Base-by-base conservation (phyloP, 2,888 invertebrate genomes). In the Hylaea fasciaria region DNA sequence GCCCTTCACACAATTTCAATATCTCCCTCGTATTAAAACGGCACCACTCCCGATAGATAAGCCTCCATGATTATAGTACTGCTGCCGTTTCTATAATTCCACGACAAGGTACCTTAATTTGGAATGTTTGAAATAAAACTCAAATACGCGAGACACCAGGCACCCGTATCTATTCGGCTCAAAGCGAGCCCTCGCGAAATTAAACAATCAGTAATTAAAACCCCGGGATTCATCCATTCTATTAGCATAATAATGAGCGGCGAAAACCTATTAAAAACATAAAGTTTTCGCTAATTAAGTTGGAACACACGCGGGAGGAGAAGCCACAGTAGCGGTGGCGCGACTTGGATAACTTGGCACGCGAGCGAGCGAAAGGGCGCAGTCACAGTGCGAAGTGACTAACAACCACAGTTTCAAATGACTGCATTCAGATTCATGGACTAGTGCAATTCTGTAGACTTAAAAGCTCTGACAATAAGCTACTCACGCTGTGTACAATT, bases 201-300 rank as follows among this genome's bases (percentile, higher is more conserved):
- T 62, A 62, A 62, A 62, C 61, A 62, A 62, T 62, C 52, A 62
- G 56, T 57, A 62, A 57, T 62, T 62, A 62, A 62, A 57, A 45
- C 48, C 29, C 46, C 53, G 44, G 55, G 56, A 52, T 62, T 62
- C 61, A 52, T 62, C 49, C 61, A 48, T 44, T 44, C 52, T 62
- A 62, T 62, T 62, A 62, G 40, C 61, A 62, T 62, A 53, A 52
- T 62, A 56, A 62, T 45, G 61, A 56, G 51, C 35, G 54, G 52
- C 39, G 12, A 56, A 48, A 52, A 53, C 52, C 56, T 62, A 49
- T 57, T 62, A 57, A 52, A 56, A 53, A 48, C 51, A 44, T 48
- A 51, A 56, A 61, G 56, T 59, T 61, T 55, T 55, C 44, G 39
- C 52, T 61, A 61, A 61, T 61, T 60, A 55, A 45, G 47, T 40